These are phyloP conservation scores for Lacerta bilineata DNA, from an alignment of 2,797 vertebrate genomes.

Conservation along the genomic window DNA sequence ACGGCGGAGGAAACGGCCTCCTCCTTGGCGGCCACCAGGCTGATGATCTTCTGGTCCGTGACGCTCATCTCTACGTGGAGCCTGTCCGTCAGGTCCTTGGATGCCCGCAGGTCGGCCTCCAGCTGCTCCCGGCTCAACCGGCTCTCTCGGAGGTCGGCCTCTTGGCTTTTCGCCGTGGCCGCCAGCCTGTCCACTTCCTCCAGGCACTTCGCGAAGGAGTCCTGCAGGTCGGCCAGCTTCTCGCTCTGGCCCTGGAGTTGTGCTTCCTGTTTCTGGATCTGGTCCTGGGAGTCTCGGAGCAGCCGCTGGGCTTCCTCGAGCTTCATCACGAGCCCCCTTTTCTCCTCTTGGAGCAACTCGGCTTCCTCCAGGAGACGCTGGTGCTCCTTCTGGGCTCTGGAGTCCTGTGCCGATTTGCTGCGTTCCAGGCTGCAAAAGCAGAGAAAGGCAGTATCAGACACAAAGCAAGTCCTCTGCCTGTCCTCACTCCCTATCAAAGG, in stretches of 20 bases:
- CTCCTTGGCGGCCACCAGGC: constrained; percentile 90
- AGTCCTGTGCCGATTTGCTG: constrained; percentile 80
- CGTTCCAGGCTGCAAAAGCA: constrained; percentile 83
- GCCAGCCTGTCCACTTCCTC: constrained; percentile 79
- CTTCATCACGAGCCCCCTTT: constrained; percentile 75
- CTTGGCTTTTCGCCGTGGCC: constrained; percentile 81
- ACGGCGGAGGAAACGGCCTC: constrained; percentile 84
- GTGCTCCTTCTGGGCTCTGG: constrained; percentile 78
- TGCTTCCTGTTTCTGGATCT: constrained; percentile 78
- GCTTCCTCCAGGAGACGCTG: constrained; percentile 78
- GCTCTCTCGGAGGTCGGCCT: constrained; percentile 85
- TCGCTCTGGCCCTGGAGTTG: constrained; percentile 82
- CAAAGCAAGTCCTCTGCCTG: background rate
- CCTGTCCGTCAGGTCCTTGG: constrained; percentile 85
- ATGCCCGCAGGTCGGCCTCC: constrained; percentile 89
- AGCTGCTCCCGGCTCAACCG: constrained; percentile 89
- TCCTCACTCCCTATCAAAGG: background rate
- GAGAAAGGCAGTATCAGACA: constrained; percentile 1
- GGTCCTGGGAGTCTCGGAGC: constrained; percentile 73
- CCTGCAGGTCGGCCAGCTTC: constrained; percentile 82
- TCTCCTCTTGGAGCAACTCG: constrained; percentile 82
- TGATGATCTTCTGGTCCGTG: constrained; percentile 91
- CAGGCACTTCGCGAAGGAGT: constrained; percentile 83
- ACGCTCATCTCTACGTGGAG: constrained; percentile 86
- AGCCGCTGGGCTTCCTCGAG: constrained; percentile 76